Evolutionary conservation across 1,140 invertebrate species (phyloP).

Genomic region (Drosophila tani): DNA sequence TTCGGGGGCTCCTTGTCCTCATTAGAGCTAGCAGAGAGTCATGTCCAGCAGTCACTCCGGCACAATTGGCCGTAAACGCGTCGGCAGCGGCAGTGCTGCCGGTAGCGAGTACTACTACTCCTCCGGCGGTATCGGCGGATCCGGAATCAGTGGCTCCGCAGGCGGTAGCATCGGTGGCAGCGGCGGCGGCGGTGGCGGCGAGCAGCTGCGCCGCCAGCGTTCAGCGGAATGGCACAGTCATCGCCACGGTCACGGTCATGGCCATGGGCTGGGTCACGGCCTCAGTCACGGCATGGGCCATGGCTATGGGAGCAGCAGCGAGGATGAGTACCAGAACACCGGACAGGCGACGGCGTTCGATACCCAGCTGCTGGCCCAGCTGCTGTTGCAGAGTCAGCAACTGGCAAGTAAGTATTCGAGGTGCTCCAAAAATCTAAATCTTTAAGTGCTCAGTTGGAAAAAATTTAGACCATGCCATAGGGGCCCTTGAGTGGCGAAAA

Average conservation of each 20-base stretch:
- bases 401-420: slow-evolving; percentile 85
- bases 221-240: slow-evolving; percentile 88
- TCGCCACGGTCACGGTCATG: slow-evolving; percentile 85
- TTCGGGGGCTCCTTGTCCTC: background rate
- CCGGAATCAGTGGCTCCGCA: slow-evolving; percentile 5
- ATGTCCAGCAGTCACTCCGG: slow-evolving; percentile 84
- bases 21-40: slow-evolving; percentile 17
- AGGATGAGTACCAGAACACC: slow-evolving; percentile 87
- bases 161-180: background rate
- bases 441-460: background rate
- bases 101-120: slow-evolving; percentile 79
- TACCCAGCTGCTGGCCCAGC: slow-evolving; percentile 86
- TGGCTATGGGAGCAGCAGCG: slow-evolving; percentile 86
- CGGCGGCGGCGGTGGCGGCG: slow-evolving; percentile 27
- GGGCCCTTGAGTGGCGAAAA: too few relatives aligned
- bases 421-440: background rate
- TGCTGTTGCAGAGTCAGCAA: slow-evolving; percentile 87
- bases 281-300: slow-evolving; percentile 34
- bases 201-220: slow-evolving; percentile 86
- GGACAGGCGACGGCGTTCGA: slow-evolving; percentile 84
- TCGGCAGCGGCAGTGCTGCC: slow-evolving; percentile 75
- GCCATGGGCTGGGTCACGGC: slow-evolving; percentile 56
- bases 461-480: background rate
- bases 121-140: slow-evolving; percentile 21
- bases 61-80: slow-evolving; percentile 84